A percentile compares a stretch with the other conserved stretches of the same genome.
Evolutionary conservation across 2,888 invertebrate genomes (phyloP).

Genomic region (Phyllotreta striolata): DNA sequence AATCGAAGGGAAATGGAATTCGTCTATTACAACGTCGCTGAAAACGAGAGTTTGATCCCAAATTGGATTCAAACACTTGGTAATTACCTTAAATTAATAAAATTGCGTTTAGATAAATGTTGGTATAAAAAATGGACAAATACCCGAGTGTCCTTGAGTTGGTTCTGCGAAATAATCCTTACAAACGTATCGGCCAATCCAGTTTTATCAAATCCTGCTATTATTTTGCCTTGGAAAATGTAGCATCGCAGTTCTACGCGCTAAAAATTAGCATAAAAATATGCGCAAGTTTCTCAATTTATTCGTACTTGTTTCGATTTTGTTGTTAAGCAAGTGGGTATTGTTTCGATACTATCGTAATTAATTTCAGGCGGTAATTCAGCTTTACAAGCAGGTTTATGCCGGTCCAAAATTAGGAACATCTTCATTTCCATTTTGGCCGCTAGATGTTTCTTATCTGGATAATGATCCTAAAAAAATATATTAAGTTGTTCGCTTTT

Average conservation of each 20-base stretch:
- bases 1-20: conserved; percentile 59
- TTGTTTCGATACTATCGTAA: conserved; percentile 11
- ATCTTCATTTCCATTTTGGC: conserved; percentile 51
- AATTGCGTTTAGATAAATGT: neutral
- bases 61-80: conserved; percentile 65
- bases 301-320: conserved; percentile 46
- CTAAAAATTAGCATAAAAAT: conserved; percentile 51
- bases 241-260: conserved; percentile 70
- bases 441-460: conserved; percentile 8
- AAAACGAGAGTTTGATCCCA: conserved; percentile 69
- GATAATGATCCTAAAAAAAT: conserved; percentile 9
- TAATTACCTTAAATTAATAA: conserved; percentile 40
- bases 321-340: conserved; percentile 43
- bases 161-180: conserved; percentile 58
- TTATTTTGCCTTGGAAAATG: conserved; percentile 74
- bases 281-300: neutral
- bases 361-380: conserved; percentile 16
- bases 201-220: conserved; percentile 64
- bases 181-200: conserved; percentile 65
- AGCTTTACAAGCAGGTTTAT: conserved; percentile 34
- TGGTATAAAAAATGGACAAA: conserved; percentile 18
- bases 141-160: conserved; percentile 60
- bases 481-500: neutral
- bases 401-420: conserved; percentile 54
- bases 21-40: conserved; percentile 59